Evolutionary conservation across 2,888 invertebrate genomes (phyloP), one percentile per base, ranked within the genome.

Genomic region (Stenotaenia linearis): DNA sequence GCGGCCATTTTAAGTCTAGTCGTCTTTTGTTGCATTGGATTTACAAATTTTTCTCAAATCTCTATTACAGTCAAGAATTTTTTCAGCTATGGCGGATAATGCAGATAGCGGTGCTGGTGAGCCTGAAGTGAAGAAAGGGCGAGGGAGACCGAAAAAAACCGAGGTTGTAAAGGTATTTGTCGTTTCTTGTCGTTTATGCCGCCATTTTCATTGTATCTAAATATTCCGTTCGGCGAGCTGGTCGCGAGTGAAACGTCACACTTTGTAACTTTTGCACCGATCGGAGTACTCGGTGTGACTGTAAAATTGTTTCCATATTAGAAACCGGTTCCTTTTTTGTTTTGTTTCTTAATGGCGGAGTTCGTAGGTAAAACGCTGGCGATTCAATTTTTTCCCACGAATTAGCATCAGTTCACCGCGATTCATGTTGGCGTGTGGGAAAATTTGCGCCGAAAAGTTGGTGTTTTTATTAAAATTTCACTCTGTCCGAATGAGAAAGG

Each of bases 1-100:
- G 75, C 75, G 75, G 75, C 75, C 75, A 75, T 75, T 75, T 75
- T 75, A 75, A 75, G 75, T 75, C 30, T 56, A 56, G 56, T n/a
- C 56, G n/a, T 56, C 56, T 56, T 56, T 56, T 56, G 56, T 56
- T 56, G 21, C 18, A 56, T 18, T 23, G 18, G 56, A 21, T 56
- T 56, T 23, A n/a, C 23, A 56, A 4, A 56, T 56, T 56, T 56
- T 12, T 56, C 18, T 23, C 18, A 1, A 18, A 21, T 56, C 56
- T 56, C 18, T 12, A 18, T 56, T 23, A 56, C n/a, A 56, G 56
- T 56, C n/a, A 56, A 21, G 56, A 56, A 56, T 56, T 56, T 56
- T 56, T 9, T 56, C 15, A 56, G 56, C 23, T 23, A 75, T 75
- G 75, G 75, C 75, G 25, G 75, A 75, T 32, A 75, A 75, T 32